Evolutionary conservation across 2,113 vertebrate species (phyloP).

Genomic region (Halcyon malimbica): DNA sequence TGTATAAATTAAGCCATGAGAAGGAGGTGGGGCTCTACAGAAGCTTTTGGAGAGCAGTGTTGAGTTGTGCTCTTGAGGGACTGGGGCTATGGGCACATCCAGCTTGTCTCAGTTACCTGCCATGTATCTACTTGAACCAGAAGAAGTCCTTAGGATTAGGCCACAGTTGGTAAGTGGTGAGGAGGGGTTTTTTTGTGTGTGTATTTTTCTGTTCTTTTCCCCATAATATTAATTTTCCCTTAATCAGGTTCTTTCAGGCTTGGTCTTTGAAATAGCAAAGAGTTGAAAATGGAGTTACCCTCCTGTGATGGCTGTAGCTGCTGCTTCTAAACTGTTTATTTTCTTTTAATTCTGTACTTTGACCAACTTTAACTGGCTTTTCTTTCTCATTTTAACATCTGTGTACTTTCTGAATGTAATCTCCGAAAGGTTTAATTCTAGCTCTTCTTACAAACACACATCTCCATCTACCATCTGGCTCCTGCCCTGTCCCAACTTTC

Average conservation of each 20-base stretch:
- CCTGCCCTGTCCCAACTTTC: background rate
- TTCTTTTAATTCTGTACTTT: conserved; percentile 1
- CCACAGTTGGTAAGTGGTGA: background rate
- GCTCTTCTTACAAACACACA: background rate
- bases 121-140: accelerated
- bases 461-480: background rate
- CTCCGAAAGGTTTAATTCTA: background rate
- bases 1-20: background rate
- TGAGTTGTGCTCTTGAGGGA: background rate
- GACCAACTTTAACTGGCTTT: conserved; percentile 1
- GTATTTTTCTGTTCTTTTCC: background rate
- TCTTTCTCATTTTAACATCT: conserved; percentile 11
- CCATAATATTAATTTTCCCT: background rate
- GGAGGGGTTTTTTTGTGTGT: background rate
- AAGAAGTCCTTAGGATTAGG: background rate
- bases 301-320: background rate
- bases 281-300: background rate
- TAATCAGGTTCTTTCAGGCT: background rate
- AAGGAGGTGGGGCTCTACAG: accelerated
- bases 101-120: background rate
- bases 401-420: background rate
- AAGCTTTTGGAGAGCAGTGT: background rate
- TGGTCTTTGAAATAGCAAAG: background rate
- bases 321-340: conserved; percentile 20
- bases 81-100: background rate